A percentile compares a stretch with the other conserved stretches of the same genome.
These are phyloP conservation scores for Medauroidea extradentata DNA, from an alignment of 1,140 invertebrate species.

Conservation along the genomic window DNA sequence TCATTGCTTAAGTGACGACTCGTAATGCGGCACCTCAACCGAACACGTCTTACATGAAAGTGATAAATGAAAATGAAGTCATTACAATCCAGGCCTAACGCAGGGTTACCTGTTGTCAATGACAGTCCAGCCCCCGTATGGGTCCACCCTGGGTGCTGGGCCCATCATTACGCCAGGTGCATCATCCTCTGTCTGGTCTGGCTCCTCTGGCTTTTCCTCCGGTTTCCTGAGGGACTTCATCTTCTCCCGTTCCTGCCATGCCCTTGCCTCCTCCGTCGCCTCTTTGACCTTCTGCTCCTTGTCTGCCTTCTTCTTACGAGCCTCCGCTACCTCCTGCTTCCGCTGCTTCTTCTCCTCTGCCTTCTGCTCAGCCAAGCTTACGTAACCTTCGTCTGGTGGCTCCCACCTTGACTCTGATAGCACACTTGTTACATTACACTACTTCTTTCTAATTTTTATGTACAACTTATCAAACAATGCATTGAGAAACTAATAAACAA, in stretches of 20 bases:
- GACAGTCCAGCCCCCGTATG: conserved; percentile 61
- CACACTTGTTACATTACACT: too few relatives aligned
- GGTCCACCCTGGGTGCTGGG: conserved; percentile 48
- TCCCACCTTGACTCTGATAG: conserved; percentile 63
- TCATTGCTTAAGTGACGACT: too few relatives aligned
- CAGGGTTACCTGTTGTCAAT: conserved; percentile 48
- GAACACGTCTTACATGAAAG: too few relatives aligned
- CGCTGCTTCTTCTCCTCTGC: conserved; percentile 45
- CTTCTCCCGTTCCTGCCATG: conserved; percentile 24
- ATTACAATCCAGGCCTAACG: background rate
- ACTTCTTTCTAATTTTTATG: too few relatives aligned
- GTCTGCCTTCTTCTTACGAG: conserved; percentile 33
- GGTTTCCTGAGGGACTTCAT: conserved; percentile 35
- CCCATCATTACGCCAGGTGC: conserved; percentile 40
- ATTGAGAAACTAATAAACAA: too few relatives aligned
- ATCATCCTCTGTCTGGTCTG: conserved; percentile 26
- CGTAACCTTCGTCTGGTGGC: conserved; percentile 57
- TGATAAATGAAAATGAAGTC: too few relatives aligned
- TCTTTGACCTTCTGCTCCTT: conserved; percentile 40
- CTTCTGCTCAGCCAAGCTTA: conserved; percentile 57
- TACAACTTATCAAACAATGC: too few relatives aligned
- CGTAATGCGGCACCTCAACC: too few relatives aligned
- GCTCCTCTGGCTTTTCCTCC: conserved; percentile 27
- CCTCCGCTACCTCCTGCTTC: conserved; percentile 38
- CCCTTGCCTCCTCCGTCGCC: conserved; percentile 43